Evolutionary conservation across 2,113 vertebrate species (phyloP).

Genomic region (Laterallus jamaicensis): DNA sequence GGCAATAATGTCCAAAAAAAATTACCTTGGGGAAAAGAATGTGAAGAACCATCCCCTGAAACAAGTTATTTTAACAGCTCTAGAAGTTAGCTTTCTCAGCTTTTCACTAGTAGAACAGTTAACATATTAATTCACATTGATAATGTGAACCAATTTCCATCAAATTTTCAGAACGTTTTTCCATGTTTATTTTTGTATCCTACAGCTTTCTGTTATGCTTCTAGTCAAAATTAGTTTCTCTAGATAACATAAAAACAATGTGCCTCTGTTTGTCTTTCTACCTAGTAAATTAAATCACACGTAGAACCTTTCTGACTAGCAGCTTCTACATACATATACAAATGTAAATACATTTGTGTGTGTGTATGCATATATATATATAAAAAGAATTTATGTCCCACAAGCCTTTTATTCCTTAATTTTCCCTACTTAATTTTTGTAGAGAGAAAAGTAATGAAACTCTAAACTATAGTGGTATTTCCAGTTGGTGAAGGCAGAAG

Average conservation of each 20-base stretch:
- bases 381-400: neutral
- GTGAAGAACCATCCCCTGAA: neutral
- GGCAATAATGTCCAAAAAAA: neutral
- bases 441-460: neutral
- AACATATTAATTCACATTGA: neutral
- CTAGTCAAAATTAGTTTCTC: neutral
- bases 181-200: neutral
- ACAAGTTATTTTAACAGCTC: neutral
- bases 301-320: neutral
- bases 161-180: neutral
- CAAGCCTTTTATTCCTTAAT: neutral
- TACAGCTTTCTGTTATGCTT: neutral
- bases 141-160: neutral
- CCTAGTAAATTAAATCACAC: neutral
- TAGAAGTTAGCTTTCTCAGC: neutral
- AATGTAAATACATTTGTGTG: neutral
- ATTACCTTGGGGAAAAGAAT: neutral
- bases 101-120: neutral
- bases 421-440: neutral
- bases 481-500: neutral
- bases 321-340: neutral
- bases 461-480: neutral
- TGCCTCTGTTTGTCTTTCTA: neutral
- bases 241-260: neutral
- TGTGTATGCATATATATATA: too few species aligned